Evolutionary conservation across 1,140 invertebrate genomes (phyloP), one percentile per base, ranked within the genome.

Genomic region (Neomicropteryx cornuta): DNA sequence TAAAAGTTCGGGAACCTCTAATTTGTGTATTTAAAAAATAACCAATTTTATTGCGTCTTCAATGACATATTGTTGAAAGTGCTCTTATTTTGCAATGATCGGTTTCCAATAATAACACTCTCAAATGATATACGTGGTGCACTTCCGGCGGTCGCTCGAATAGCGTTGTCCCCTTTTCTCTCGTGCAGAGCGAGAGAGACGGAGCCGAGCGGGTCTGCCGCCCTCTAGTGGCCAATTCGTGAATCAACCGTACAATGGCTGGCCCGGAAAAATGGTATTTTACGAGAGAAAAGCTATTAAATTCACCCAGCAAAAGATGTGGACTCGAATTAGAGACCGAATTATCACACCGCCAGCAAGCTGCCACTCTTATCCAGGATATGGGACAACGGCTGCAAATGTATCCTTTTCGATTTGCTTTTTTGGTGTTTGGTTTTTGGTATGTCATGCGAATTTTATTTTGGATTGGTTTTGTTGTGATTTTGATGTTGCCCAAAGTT

Each of bases 351-450:
- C 73, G 93, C 53, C 93, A 97, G 69, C 89, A 95, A 68, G 89
- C 91, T 48, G 92, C 93, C 14, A 93, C 93, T 72, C 82, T 97
- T 44, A 97, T 97, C 50, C 92, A 97, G 70, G 91, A 97, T 67
- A 96, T 97, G 87, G 93, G 93, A 45, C 90, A 95, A 68, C 73
- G 86, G 44, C 73, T 97, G 42, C 80, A 87, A 75, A 90, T 96
- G 88, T 93, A 90, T 80, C 62, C 63, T 65, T 66, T 67, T 58
- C 42, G 45, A 47, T n/a, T n/a, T 40, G 44, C 54, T 50, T 51
- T n/a, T n/a, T n/a, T n/a, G n/a, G 50, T 51, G 58, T 62, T 65
- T n/a, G n/a, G 60, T 62, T 65, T 64, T 62, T 62, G 62, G 62
- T 55, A 57, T 62, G 62, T 65, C 62, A 65, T 65, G 60, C 62